Evolutionary conservation across 2,797 vertebrate species (phyloP), one percentile per base, ranked within the genome.

Genomic region (Gymnodraco acuticeps): DNA sequence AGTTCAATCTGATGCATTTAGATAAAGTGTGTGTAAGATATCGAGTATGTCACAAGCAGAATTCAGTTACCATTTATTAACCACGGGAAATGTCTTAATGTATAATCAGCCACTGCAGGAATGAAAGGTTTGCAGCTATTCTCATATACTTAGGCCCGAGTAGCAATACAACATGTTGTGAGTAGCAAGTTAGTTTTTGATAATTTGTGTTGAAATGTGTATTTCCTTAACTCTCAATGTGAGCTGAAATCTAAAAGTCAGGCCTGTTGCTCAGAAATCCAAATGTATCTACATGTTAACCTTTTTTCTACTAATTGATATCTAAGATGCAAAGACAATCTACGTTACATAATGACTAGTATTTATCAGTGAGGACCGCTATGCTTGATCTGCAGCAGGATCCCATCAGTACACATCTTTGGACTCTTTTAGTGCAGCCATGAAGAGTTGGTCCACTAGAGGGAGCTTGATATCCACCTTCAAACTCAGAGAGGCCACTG

Each of bases 391-490:
- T 9, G 33, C 33, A 6, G 46, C 33, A 56, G 1, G 33, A 38
- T 38, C 33, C 33, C 33, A 38, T 0, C 33, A 7, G 33, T 16
- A 20, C 15, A 15, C 10, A 9, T 15, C 19, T 12, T 6, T 19
- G 38, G 5, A n/a, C 1, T 27, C 2, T 16, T 42, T 3, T 11
- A 5, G 8, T 64, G 59, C 17, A 31, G 16, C 43, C 3, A 8
- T 48, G 16, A 53, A 59, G 10, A 42, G 0, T 43, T 2, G 41
- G 0, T 55, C 66, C 90, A 90, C 82, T 78, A 89, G 88, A 86
- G 87, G 87, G 87, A 65, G 82, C 82, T 70, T 70, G 12, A 65
- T 6, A 63, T 76, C 82, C 70, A 63, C 67, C 52, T 53, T 46
- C 45, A 64, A 70, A 33, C 12, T 43, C 0, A 31, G 58, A 27